These are phyloP conservation scores for Petrosia ficiformis DNA, from an alignment of 37 sponge, comb jelly and placozoan genomes.

Conservation along the genomic window DNA sequence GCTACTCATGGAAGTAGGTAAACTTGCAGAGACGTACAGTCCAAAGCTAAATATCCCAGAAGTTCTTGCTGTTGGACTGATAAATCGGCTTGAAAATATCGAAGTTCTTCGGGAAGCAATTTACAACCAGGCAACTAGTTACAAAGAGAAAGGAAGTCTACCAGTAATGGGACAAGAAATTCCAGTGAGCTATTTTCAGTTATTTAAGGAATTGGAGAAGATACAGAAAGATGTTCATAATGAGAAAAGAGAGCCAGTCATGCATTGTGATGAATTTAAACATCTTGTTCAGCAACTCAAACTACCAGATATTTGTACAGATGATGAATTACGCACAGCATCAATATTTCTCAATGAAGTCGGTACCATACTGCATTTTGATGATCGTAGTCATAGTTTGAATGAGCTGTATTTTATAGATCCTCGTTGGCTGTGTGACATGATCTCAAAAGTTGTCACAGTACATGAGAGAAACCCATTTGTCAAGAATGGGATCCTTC, in stretches of 20 bases:
- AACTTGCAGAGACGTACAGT: conserved; percentile 26
- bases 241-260: conserved; percentile 60
- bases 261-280: conserved; percentile 68
- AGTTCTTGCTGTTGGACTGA: conserved; percentile 57
- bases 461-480: conserved; percentile 41
- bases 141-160: conserved; percentile 38
- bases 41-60: conserved; percentile 59
- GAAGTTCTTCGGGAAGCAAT: conserved; percentile 75
- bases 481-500: conserved; percentile 64
- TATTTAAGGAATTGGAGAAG: conserved; percentile 62
- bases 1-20: conserved; percentile 44
- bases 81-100: conserved; percentile 57
- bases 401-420: conserved; percentile 87
- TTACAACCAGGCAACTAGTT: conserved; percentile 75
- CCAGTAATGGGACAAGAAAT: conserved; percentile 78
- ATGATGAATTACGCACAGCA: conserved; percentile 81
- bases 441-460: conserved; percentile 73
- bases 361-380: conserved; percentile 85
- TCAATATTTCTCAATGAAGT: conserved; percentile 80
- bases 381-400: conserved; percentile 78
- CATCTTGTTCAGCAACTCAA: conserved; percentile 39
- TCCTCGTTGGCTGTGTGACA: conserved; percentile 87
- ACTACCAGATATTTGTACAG: conserved; percentile 57
- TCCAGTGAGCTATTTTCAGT: conserved; percentile 85
- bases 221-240: conserved; percentile 61